Percentiles rank a stretch among this genome's conserved stretches.
phyloP scores from a whole-genome alignment of 2,888 invertebrate species.

The Crioceris asparagi region DNA sequence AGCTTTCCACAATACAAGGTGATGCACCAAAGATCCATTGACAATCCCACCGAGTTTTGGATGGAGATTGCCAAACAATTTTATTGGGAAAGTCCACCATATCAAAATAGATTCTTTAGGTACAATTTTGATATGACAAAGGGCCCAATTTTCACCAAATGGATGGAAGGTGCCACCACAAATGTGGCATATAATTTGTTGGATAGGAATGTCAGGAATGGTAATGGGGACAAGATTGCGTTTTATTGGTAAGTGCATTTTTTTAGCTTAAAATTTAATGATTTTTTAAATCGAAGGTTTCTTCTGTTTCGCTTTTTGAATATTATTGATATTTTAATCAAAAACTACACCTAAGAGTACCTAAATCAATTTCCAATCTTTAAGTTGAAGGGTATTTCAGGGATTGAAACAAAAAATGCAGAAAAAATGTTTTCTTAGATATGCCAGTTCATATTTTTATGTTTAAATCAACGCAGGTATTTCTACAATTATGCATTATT shows the following conservation, averaged over 20 bases:
- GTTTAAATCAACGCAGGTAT: no score
- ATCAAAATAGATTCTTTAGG: conserved; percentile 66
- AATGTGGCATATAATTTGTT: conserved; percentile 94
- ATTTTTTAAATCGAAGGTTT: background rate
- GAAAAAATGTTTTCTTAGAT: no score
- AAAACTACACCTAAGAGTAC: no score
- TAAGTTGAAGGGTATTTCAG: no score
- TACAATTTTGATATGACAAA: conserved; percentile 86
- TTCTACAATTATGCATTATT: no score
- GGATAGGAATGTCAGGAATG: conserved; percentile 83
- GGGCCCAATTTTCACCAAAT: conserved; percentile 85
- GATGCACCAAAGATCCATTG: conserved; percentile 77
- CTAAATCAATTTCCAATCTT: no score
- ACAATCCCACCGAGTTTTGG: conserved; percentile 89
- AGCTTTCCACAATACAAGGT: conserved; percentile 67
- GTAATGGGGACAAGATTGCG: conserved; percentile 81
- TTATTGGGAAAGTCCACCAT: conserved; percentile 76
- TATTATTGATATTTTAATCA: no score
- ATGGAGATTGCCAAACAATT: conserved; percentile 84
- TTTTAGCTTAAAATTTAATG: background rate
- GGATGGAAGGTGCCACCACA: conserved; percentile 91
- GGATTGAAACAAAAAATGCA: no score
- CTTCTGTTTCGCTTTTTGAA: no score
- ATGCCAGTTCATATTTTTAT: no score
- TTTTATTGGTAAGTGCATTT: conserved; percentile 77